Percentiles rank a stretch among this genome's conserved stretches.
phyloP scores from a whole-genome alignment of 1,140 invertebrate genomes.

The Gryon sp. region DNA sequence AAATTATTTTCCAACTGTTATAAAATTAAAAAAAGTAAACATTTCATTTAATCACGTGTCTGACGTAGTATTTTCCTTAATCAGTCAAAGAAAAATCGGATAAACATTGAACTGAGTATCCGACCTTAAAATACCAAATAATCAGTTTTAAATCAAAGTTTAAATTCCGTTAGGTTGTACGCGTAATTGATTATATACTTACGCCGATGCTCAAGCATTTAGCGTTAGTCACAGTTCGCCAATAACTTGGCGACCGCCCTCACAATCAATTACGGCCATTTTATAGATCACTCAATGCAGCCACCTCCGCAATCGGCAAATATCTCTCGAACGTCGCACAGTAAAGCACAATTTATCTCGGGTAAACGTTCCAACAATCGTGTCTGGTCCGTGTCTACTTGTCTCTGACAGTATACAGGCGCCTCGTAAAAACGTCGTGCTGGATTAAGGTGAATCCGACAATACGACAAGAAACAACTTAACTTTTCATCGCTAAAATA shows the following conservation, averaged over 20 bases:
- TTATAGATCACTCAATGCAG: constrained; percentile 16
- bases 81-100: too few species aligned
- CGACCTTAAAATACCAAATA: too few species aligned
- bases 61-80: too few species aligned
- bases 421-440: constrained; percentile 6
- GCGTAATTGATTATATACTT: too few species aligned
- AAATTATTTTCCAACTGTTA: too few species aligned
- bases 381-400: constrained; percentile 6
- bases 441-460: neutral
- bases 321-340: neutral
- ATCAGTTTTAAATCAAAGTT: too few species aligned
- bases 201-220: too few species aligned
- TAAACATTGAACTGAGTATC: too few species aligned
- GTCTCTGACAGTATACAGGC: neutral
- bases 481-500: neutral
- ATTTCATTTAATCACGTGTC: too few species aligned
- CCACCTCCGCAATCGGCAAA: constrained; percentile 40
- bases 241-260: constrained; percentile 26
- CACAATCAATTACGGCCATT: constrained; percentile 22
- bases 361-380: constrained; percentile 3
- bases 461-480: neutral
- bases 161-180: too few species aligned
- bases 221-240: constrained; percentile 22
- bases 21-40: too few species aligned
- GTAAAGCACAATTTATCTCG: neutral